A percentile compares a stretch with the other conserved stretches of the same genome.
phyloP scores from a whole-genome alignment of 2,113 vertebrate species.

The Salvelinus fontinalis region DNA sequence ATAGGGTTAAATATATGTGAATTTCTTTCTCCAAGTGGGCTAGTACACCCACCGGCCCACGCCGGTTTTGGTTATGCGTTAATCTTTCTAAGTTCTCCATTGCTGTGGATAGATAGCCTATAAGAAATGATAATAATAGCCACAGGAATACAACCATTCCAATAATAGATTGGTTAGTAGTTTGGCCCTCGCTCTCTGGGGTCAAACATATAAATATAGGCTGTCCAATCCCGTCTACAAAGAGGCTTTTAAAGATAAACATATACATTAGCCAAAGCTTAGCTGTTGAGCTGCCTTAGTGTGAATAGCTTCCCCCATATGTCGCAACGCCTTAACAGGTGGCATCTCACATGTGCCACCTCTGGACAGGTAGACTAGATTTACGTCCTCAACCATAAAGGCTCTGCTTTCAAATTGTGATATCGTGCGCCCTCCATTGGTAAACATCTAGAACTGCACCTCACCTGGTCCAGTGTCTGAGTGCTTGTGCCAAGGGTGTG shows the following conservation, averaged over 20 bases:
- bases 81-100: conserved; percentile 58
- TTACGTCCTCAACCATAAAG: background rate
- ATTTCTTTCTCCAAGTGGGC: background rate
- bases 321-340: too few relatives aligned
- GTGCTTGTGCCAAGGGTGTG: too few relatives aligned
- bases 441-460: conserved; percentile 14
- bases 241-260: conserved; percentile 57
- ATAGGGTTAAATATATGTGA: background rate
- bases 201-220: conserved; percentile 68
- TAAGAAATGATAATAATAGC: conserved; percentile 81
- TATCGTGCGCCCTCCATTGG: conserved; percentile 8
- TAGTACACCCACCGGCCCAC: too few relatives aligned
- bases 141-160: conserved; percentile 80
- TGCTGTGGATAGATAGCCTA: conserved; percentile 73
- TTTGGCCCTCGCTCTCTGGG: conserved; percentile 72
- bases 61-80: background rate
- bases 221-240: conserved; percentile 58
- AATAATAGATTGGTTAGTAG: conserved; percentile 88
- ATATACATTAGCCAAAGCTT: background rate
- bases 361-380: background rate
- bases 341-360: background rate
- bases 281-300: background rate
- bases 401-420: background rate
- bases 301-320: background rate
- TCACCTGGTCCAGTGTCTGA: too few relatives aligned